These are phyloP conservation scores for Drosophila stalkeri DNA, from an alignment of 2,888 invertebrate species.

Conservation along the genomic window DNA sequence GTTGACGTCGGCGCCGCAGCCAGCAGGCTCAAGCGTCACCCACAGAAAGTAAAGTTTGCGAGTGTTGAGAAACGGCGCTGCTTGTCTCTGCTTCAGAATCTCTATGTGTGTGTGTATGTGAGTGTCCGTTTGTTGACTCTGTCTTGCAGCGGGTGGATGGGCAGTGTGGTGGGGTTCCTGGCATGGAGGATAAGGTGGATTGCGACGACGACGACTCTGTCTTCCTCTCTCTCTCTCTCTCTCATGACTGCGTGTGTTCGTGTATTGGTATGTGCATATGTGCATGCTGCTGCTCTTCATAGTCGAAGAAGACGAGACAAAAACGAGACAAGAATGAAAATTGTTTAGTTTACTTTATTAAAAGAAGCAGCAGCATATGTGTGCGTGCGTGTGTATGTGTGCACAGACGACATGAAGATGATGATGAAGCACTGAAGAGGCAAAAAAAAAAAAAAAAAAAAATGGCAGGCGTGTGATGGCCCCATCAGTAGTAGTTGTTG, in stretches of 20 bases:
- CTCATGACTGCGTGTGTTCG: conserved; percentile 21
- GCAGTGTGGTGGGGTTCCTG: conserved; percentile 28
- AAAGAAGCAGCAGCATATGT: conserved; percentile 55
- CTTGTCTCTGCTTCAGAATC: conserved; percentile 29
- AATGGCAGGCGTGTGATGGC: conserved; percentile 48
- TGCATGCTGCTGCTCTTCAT: conserved; percentile 48
- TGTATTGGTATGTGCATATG: conserved; percentile 29
- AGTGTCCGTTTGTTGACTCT: conserved; percentile 79
- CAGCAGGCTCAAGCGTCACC: conserved; percentile 25
- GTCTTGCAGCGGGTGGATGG: conserved; percentile 52
- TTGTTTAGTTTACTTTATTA: conserved; percentile 82
- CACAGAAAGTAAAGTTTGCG: conserved; percentile 50
- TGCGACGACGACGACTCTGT: conserved; percentile 19
- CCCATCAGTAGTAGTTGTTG: conserved; percentile 39
- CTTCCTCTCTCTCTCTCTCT: conserved; percentile 14
- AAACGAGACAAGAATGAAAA: conserved; percentile 81
- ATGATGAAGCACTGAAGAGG: conserved; percentile 67
- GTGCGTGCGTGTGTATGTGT: conserved; percentile 15
- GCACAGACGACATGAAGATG: conserved; percentile 66
- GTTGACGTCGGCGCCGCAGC: conserved; percentile 27
- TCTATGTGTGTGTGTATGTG: conserved; percentile 47
- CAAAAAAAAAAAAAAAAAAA: conserved; percentile 43
- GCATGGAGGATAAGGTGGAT: conserved; percentile 40
- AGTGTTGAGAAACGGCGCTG: conserved; percentile 38
- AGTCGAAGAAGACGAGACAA: conserved; percentile 73